Percentiles rank a stretch among this genome's conserved stretches.
Evolutionary conservation across 2,113 vertebrate species (phyloP).

Genomic region (Gadus chalcogrammus): DNA sequence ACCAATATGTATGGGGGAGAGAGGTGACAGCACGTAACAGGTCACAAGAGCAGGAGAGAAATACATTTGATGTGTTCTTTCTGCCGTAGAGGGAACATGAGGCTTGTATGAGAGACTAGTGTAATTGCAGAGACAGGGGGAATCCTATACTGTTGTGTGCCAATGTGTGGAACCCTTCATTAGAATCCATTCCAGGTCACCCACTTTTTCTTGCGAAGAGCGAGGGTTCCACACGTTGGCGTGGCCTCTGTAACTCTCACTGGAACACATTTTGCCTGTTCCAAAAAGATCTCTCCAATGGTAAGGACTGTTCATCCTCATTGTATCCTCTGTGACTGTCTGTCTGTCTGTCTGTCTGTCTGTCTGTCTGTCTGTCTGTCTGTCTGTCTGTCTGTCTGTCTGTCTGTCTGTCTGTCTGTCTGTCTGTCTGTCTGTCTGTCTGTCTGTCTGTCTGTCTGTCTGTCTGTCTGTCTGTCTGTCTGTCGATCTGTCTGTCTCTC

Average conservation of each 20-base stretch:
- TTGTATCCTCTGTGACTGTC: background rate
- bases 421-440: too few species aligned
- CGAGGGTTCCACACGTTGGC: conserved; percentile 26
- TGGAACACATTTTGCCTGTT: conserved; percentile 46
- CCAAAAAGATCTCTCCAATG: conserved; percentile 1
- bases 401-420: too few species aligned
- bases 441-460: too few species aligned
- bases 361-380: background rate
- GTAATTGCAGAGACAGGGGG: conserved; percentile 41
- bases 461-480: too few species aligned
- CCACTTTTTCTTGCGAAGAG: conserved; percentile 68
- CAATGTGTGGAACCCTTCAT: conserved; percentile 60
- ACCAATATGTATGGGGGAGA: too few species aligned
- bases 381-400: background rate
- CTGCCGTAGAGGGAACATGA: background rate
- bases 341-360: background rate
- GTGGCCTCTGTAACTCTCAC: conserved; percentile 23
- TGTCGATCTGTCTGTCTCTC: too few species aligned
- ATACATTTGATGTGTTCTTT: background rate
- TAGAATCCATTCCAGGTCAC: conserved; percentile 73
- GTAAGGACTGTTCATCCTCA: background rate
- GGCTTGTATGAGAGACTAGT: background rate
- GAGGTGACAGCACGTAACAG: too few species aligned
- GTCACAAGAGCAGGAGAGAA: too few species aligned
- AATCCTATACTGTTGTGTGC: conserved; percentile 58